A percentile compares a stretch with the other conserved stretches of the same genome.
These are phyloP conservation scores for Drosophila glabriapex DNA, from an alignment of 2,888 invertebrate species.

Conservation along the genomic window DNA sequence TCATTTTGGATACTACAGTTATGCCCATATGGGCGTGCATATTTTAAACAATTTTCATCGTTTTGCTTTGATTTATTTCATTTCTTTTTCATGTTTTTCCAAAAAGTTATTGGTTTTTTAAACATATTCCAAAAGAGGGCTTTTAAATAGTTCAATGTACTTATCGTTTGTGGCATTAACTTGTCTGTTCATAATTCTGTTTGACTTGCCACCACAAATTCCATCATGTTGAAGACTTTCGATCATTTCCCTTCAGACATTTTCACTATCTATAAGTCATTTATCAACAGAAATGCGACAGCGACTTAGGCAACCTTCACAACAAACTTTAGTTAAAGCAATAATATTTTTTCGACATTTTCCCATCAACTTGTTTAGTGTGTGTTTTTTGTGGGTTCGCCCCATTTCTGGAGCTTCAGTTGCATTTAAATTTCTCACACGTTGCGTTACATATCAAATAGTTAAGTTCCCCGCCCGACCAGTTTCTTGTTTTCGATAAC, in stretches of 20 bases:
- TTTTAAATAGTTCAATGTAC: conserved; percentile 14
- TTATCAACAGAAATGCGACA: conserved; percentile 61
- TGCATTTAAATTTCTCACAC: conserved; percentile 73
- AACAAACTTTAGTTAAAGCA: conserved; percentile 19
- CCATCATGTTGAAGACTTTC: conserved; percentile 46
- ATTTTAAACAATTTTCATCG: conserved; percentile 60
- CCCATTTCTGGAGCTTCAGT: conserved; percentile 43
- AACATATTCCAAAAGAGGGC: conserved; percentile 8
- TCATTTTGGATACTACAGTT: conserved; percentile 40
- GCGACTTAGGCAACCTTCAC: conserved; percentile 15
- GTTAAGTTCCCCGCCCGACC: conserved; percentile 9
- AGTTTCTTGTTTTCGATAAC: conserved; percentile 43
- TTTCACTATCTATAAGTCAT: conserved; percentile 63
- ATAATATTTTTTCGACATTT: conserved; percentile 41
- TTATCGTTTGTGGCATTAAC: conserved; percentile 55
- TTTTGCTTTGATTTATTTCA: conserved; percentile 52
- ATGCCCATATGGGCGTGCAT: conserved; percentile 52
- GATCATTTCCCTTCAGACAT: not conserved
- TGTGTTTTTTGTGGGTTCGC: conserved; percentile 7
- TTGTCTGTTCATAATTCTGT: conserved; percentile 56
- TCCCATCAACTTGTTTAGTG: conserved; percentile 42
- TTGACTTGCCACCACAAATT: conserved; percentile 42
- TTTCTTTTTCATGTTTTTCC: conserved; percentile 18
- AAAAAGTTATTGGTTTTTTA: conserved; percentile 5
- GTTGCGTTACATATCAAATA: conserved; percentile 64